A percentile compares a stretch with the other conserved stretches of the same genome.
These are phyloP conservation scores for Tupaia chinensis DNA, from an alignment of 2,113 vertebrate species.

Conservation along the genomic window DNA sequence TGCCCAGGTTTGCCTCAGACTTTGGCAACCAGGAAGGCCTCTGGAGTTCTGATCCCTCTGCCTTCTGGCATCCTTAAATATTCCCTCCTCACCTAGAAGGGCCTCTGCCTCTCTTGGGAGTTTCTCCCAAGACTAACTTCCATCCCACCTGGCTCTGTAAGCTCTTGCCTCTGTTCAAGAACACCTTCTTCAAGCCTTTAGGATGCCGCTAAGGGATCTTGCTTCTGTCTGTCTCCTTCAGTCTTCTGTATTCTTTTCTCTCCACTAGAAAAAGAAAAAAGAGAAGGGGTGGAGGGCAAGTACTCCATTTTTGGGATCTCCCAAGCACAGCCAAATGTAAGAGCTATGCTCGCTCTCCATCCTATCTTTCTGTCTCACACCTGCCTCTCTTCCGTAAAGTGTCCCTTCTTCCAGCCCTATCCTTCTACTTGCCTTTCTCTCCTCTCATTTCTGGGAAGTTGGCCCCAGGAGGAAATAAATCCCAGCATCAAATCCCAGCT, in stretches of 20 bases:
- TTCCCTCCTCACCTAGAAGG: background rate
- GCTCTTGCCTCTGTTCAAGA: slow-evolving; percentile 13
- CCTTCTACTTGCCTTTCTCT: slow-evolving; percentile 26
- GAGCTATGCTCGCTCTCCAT: background rate
- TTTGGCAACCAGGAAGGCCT: background rate
- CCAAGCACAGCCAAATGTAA: slow-evolving; percentile 61
- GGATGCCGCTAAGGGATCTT: slow-evolving; percentile 23
- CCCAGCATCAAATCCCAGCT: slow-evolving; percentile 50
- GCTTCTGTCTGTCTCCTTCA: background rate
- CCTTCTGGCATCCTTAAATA: slow-evolving; percentile 26
- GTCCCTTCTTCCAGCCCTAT: background rate
- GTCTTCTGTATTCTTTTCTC: slow-evolving; percentile 28
- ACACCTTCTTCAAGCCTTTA: background rate
- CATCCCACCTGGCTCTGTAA: background rate
- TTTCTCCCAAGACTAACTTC: background rate
- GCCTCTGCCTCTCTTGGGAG: background rate
- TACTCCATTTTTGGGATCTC: slow-evolving; percentile 22
- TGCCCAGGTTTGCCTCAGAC: background rate
- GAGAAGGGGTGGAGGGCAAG: background rate
- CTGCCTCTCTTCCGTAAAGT: slow-evolving; percentile 21
- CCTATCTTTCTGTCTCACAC: background rate
- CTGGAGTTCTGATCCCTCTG: slow-evolving; percentile 31
- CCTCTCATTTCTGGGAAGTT: slow-evolving; percentile 50
- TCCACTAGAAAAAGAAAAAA: background rate
- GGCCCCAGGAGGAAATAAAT: slow-evolving; percentile 69